Evolutionary conservation across 2,797 vertebrate species (phyloP).

Genomic region (Cottoperca gobio): DNA sequence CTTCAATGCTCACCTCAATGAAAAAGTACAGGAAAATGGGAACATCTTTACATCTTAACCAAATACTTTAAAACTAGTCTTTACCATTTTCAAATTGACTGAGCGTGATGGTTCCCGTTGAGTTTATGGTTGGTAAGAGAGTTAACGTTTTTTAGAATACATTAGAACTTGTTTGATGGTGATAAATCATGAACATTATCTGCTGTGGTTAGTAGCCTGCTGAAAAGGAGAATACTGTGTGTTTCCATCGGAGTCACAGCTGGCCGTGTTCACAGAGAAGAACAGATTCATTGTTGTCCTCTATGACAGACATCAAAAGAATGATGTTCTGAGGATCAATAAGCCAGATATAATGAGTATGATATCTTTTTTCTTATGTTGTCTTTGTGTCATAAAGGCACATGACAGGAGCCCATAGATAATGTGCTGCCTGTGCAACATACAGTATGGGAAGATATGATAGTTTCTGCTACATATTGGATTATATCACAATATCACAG

Average conservation of each 20-base stretch:
- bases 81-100: conserved; percentile 24
- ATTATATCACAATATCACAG: conserved; percentile 18
- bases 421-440: conserved; percentile 12
- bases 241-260: conserved; percentile 57
- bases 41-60: conserved; percentile 31
- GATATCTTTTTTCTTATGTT: conserved; percentile 42
- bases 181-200: conserved; percentile 49
- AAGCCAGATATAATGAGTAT: conserved; percentile 31
- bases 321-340: conserved; percentile 51
- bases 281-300: conserved; percentile 47
- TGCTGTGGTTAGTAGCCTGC: conserved; percentile 45
- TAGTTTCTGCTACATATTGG: background rate
- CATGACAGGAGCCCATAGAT: conserved; percentile 16
- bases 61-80: conserved; percentile 13
- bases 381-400: conserved; percentile 52
- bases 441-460: conserved; percentile 17
- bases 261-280: conserved; percentile 56
- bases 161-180: conserved; percentile 40
- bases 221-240: conserved; percentile 48
- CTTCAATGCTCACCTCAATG: conserved; percentile 74
- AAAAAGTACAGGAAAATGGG: conserved; percentile 56
- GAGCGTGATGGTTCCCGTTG: conserved; percentile 22
- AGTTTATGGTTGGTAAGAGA: background rate
- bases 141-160: background rate
- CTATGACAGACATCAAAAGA: conserved; percentile 49